Evolutionary conservation across 2,113 vertebrate species (phyloP).

Genomic region (Gorsachius goisagi): DNA sequence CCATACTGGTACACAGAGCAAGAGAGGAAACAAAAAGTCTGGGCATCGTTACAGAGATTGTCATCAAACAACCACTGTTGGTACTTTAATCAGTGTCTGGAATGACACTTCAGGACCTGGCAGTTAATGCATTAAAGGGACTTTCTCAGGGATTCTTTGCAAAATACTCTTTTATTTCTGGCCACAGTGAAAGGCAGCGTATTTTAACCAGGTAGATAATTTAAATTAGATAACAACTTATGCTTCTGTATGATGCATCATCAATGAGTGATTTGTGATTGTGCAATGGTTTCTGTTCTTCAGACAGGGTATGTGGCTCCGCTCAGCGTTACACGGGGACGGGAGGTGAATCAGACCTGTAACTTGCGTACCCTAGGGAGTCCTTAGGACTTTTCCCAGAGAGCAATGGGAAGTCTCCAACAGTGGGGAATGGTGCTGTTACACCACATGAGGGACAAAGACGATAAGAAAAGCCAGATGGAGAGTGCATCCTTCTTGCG

Average conservation of each 20-base stretch:
- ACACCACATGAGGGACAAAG: neutral
- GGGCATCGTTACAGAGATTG: neutral
- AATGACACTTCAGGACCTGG: constrained; percentile 2
- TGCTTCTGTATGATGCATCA: neutral
- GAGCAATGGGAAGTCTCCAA: neutral
- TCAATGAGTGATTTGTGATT: neutral
- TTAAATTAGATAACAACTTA: neutral
- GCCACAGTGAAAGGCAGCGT: neutral
- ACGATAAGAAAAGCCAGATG: accelerated
- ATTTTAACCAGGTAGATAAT: neutral
- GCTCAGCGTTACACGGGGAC: accelerated
- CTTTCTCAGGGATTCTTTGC: neutral
- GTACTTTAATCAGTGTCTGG: neutral
- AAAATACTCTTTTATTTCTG: neutral
- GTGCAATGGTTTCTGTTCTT: neutral
- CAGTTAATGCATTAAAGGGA: neutral
- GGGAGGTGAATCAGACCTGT: neutral
- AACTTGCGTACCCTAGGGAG: neutral
- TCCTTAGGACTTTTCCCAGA: neutral
- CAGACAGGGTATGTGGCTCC: neutral
- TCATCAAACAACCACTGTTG: neutral
- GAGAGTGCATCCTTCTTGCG: accelerated
- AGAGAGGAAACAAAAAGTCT: constrained; percentile 38
- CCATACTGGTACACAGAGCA: constrained; percentile 45
- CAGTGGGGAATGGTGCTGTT: neutral